Conservation (phyloP, 1,140 invertebrate species). For the Drosophila guanche region DNA sequence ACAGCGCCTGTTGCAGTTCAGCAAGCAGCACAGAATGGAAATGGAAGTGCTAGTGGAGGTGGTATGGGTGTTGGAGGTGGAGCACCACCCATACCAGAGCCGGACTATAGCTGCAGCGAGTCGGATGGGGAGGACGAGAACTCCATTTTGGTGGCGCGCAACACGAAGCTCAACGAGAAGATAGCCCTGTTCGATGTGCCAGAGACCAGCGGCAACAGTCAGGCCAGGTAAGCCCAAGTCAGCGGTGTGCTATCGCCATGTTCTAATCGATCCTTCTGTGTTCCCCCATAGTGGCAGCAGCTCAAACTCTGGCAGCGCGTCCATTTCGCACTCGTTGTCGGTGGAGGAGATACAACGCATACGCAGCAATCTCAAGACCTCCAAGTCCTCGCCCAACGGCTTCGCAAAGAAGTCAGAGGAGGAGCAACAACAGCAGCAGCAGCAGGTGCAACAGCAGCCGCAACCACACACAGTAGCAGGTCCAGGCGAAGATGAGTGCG, state of each 20-base stretch:
- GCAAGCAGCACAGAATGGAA: constrained; percentile 56
- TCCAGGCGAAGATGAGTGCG: constrained; percentile 88
- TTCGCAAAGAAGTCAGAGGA: constrained; percentile 86
- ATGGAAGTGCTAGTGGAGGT: constrained; percentile 75
- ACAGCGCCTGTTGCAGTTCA: constrained; percentile 88
- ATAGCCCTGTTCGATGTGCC: constrained; percentile 80
- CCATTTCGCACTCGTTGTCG: constrained; percentile 92
- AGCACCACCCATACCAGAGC: constrained; percentile 92
- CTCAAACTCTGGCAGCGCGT: constrained; percentile 87
- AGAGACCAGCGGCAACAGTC: constrained; percentile 88
- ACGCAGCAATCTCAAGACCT: constrained; percentile 91
- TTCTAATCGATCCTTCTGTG: background rate
- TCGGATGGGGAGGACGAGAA: constrained; percentile 87
- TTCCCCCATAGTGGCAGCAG: constrained; percentile 83
- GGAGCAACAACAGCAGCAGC: constrained; percentile 41
- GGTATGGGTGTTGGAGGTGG: no score
- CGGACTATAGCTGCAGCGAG: constrained; percentile 94
- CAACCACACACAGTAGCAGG: constrained; percentile 20
- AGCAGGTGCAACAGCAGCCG: constrained; percentile 23
- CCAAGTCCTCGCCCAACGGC: constrained; percentile 92
- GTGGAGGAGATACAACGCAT: constrained; percentile 95
- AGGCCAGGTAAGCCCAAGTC: constrained; percentile 85
- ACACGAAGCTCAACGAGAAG: constrained; percentile 82
- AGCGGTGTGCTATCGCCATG: no score
- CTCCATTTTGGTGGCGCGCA: constrained; percentile 78